Base-by-base conservation (phyloP, 2,888 invertebrate genomes). In the Chesias legatella region DNA sequence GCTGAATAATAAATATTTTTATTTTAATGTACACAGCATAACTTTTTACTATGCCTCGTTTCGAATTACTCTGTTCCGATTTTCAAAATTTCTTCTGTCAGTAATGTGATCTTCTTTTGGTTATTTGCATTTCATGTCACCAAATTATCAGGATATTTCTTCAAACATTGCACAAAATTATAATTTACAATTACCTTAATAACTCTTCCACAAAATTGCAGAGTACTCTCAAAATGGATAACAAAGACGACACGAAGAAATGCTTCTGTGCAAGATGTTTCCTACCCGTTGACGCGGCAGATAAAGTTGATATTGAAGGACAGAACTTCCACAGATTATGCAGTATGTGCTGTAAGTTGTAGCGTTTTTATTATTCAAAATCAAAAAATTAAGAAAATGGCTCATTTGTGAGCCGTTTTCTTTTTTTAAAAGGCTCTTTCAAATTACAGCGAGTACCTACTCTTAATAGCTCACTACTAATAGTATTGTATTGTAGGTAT, bases 291-390 rank as follows among this genome's bases (percentile, higher is more conserved):
- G 77, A 78, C 1, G 38, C 63, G 0, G 73, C 75, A 21, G 85
- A 88, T 26, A 74, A 60, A 54, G 75, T 86, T 3, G 79, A 79
- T 33, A 72, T 86, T 6, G 83, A 79, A 38, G 80, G 78, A 10
- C 84, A 86, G 33, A 75, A 73, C 48, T 88, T 84, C 48, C 86
- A 88, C 40, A 72, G 66, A 40, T 58, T 71, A 24, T 88, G 86
- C 51, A 75, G 84, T 49, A 79, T 69, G 63, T 86, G 86, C 46
- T 86, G 86, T 86, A 58, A 83, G 86, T 79, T n/a, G n/a, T n/a
- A n/a, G n/a, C n/a, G n/a, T n/a, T n/a, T n/a, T n/a, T n/a, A n/a
- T n/a, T n/a, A n/a, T n/a, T n/a, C n/a, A n/a, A n/a, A n/a, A n/a
- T n/a, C n/a, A n/a, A n/a, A n/a, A n/a, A n/a, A n/a, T n/a, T n/a